phyloP scores from a whole-genome alignment of 2,113 vertebrate genomes.

The Leucopsar rothschildi region DNA sequence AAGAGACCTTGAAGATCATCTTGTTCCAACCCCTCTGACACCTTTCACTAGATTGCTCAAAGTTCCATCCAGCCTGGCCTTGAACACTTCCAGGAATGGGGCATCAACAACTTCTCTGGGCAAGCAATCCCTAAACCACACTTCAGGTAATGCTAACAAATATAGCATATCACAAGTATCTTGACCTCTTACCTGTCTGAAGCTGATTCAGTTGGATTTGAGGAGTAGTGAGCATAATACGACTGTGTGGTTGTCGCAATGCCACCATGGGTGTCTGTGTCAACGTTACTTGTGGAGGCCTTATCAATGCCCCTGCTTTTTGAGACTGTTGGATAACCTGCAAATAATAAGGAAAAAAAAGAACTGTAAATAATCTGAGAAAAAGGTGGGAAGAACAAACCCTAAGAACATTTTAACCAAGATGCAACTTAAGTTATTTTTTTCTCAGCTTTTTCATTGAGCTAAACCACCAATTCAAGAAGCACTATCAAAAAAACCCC shows the following conservation, averaged over 20 bases:
- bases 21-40: background rate
- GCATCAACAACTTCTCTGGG: background rate
- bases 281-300: slow-evolving; percentile 88
- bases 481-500: background rate
- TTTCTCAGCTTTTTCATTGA: background rate
- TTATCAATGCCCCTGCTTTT: slow-evolving; percentile 86
- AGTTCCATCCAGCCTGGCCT: background rate
- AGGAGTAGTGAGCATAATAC: slow-evolving; percentile 85
- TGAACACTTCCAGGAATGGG: background rate
- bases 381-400: background rate
- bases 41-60: background rate
- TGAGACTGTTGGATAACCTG: slow-evolving; percentile 87
- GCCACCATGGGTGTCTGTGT: slow-evolving; percentile 88
- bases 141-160: background rate
- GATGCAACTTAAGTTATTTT: background rate
- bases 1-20: background rate
- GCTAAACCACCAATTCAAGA: background rate
- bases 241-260: slow-evolving; percentile 84
- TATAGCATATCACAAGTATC: too few species aligned
- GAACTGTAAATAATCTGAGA: background rate
- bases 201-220: slow-evolving; percentile 86
- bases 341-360: background rate
- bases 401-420: background rate
- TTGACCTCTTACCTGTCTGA: slow-evolving; percentile 81
- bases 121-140: background rate